These are phyloP conservation scores for Epiblema foenella DNA, from an alignment of 2,888 invertebrate genomes.

Conservation along the genomic window DNA sequence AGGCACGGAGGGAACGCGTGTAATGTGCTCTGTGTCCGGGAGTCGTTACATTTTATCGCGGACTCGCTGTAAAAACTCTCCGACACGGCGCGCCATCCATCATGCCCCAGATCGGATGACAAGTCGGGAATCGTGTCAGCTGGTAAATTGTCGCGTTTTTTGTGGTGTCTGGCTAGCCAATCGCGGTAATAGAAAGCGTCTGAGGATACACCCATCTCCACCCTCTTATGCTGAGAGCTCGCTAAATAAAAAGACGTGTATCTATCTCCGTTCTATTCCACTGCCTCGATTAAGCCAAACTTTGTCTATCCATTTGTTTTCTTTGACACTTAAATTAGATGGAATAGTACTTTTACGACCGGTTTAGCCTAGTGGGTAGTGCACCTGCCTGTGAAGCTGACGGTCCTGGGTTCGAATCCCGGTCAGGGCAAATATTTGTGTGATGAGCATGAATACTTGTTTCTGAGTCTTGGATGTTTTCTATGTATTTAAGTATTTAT, in stretches of 20 bases:
- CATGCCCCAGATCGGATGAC: conserved; percentile 27
- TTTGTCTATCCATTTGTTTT: not conserved
- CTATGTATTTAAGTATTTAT: too few species aligned
- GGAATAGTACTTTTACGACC: too few species aligned
- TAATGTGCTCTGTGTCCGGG: conserved; percentile 27
- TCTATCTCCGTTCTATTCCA: not conserved
- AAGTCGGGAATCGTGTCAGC: conserved; percentile 33
- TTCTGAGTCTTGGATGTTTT: too few species aligned
- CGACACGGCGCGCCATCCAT: conserved; percentile 19
- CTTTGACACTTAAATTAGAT: not conserved
- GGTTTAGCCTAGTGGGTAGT: too few species aligned
- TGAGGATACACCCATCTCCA: not conserved
- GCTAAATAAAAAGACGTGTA: not conserved
- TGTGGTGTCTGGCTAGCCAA: conserved; percentile 22
- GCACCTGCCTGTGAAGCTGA: too few species aligned
- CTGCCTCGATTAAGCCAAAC: not conserved
- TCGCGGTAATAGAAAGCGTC: conserved; percentile 7
- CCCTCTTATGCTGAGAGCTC: not conserved
- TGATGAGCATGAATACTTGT: too few species aligned
- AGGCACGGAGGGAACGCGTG: conserved; percentile 5
- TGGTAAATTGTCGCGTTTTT: conserved; percentile 32
- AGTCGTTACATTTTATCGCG: conserved; percentile 31
- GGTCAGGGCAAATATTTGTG: too few species aligned
- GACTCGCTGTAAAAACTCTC: conserved; percentile 25
- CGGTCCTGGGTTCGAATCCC: too few species aligned